A percentile compares a stretch with the other conserved stretches of the same genome.
phyloP scores from a whole-genome alignment of 2,797 vertebrate genomes.

The Sebastes steindachneri region DNA sequence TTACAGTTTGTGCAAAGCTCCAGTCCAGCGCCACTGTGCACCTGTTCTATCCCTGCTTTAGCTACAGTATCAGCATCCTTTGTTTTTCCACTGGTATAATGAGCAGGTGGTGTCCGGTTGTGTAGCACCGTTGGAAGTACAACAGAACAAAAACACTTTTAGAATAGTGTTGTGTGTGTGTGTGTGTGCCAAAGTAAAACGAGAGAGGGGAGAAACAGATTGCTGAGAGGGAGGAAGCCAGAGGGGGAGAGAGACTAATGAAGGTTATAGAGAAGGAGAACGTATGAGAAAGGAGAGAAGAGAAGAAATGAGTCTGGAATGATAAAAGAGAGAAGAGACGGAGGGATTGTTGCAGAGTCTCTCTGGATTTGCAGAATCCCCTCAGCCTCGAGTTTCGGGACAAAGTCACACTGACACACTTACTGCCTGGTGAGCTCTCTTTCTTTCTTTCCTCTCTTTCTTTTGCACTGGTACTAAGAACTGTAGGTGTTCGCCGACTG shows the following conservation, averaged over 20 bases:
- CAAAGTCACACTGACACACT: conserved; percentile 80
- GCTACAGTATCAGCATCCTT: conserved; percentile 23
- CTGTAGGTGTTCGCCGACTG: conserved; percentile 55
- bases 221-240: conserved; percentile 16
- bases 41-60: conserved; percentile 7
- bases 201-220: conserved; percentile 30
- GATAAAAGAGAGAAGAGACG: conserved; percentile 49
- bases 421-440: conserved; percentile 56
- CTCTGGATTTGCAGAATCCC: conserved; percentile 70
- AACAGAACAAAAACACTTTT: conserved; percentile 46
- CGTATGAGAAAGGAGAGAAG: conserved; percentile 21
- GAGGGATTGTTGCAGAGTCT: conserved; percentile 60
- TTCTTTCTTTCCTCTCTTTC: conserved; percentile 24
- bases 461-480: conserved; percentile 62
- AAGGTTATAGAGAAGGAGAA: conserved; percentile 59
- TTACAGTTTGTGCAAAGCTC: neutral
- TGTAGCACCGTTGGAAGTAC: conserved; percentile 33
- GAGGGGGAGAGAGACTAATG: conserved; percentile 45
- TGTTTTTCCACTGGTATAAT: conserved; percentile 45
- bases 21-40: neutral
- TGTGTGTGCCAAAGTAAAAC: conserved; percentile 34
- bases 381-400: conserved; percentile 62
- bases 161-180: conserved; percentile 3
- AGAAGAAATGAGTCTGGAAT: conserved; percentile 43
- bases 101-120: conserved; percentile 57